phyloP scores from a whole-genome alignment of 1,140 invertebrate genomes.

The Heliconius eleuchia region DNA sequence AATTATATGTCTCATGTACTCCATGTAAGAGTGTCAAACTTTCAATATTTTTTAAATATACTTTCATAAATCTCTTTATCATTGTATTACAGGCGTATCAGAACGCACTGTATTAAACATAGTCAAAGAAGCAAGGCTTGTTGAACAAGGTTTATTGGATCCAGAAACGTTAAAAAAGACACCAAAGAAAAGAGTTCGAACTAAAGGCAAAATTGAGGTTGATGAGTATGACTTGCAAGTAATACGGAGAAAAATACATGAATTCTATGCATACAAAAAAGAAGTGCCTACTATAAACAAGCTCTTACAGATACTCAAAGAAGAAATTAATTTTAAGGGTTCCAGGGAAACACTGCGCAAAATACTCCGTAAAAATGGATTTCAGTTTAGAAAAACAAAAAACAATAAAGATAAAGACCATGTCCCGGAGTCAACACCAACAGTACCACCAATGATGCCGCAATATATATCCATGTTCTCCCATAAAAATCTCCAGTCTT shows the following conservation, averaged over 20 bases:
- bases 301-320: slow-evolving; percentile 69
- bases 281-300: slow-evolving; percentile 76
- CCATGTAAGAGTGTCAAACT: not conserved
- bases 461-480: slow-evolving; percentile 73
- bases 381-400: slow-evolving; percentile 74
- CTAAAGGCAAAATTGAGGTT: slow-evolving; percentile 75
- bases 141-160: slow-evolving; percentile 72
- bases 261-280: slow-evolving; percentile 75
- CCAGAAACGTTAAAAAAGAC: slow-evolving; percentile 69
- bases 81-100: slow-evolving; percentile 58
- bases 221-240: slow-evolving; percentile 75
- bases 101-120: slow-evolving; percentile 72
- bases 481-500: slow-evolving; percentile 71
- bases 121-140: slow-evolving; percentile 68
- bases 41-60: not conserved
- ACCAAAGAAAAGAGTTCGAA: slow-evolving; percentile 70
- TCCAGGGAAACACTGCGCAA: slow-evolving; percentile 70
- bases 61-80: slow-evolving; percentile 28
- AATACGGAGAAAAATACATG: slow-evolving; percentile 71
- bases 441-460: slow-evolving; percentile 66
- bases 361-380: slow-evolving; percentile 73
- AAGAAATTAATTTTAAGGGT: slow-evolving; percentile 75
- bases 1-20: not conserved
- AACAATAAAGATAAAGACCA: slow-evolving; percentile 72
- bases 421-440: slow-evolving; percentile 54